phyloP scores from a whole-genome alignment of 2,888 invertebrate species.

The Zele albiditarsus region DNA sequence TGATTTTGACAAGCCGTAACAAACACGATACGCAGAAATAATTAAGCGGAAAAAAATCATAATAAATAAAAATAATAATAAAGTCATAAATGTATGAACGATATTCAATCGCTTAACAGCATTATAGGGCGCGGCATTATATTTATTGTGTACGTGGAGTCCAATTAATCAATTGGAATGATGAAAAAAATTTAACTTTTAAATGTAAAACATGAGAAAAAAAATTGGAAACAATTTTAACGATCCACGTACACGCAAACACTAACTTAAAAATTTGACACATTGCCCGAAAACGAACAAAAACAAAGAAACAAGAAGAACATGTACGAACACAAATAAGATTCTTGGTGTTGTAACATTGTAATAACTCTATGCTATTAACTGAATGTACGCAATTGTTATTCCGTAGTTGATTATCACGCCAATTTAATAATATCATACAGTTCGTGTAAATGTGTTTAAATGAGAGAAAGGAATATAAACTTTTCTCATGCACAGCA shows the following conservation, averaged over 20 bases:
- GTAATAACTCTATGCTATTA: slow-evolving; percentile 67
- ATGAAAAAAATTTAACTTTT: not conserved
- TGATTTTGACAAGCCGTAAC: not conserved
- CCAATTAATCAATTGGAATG: slow-evolving; percentile 12
- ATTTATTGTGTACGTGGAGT: not conserved
- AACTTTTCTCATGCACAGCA: not conserved
- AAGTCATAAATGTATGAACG: slow-evolving; percentile 18
- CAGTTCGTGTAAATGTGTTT: slow-evolving; percentile 48
- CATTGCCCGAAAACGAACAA: no score
- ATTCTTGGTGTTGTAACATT: slow-evolving; percentile 71
- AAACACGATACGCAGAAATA: not conserved
- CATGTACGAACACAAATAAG: slow-evolving; percentile 57
- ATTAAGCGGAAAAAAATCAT: not conserved
- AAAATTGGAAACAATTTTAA: not conserved
- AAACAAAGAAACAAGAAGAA: slow-evolving; percentile 29
- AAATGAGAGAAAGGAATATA: slow-evolving; percentile 39
- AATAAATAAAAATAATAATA: not conserved
- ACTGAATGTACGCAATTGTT: slow-evolving; percentile 66
- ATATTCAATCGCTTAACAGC: slow-evolving; percentile 13
- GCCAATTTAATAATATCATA: slow-evolving; percentile 52
- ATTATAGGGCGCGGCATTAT: not conserved
- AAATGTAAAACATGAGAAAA: no score
- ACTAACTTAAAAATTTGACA: slow-evolving; percentile 1
- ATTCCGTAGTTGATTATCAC: slow-evolving; percentile 61
- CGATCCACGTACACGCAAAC: slow-evolving; percentile 6